Percentiles rank a stretch among this genome's conserved stretches.
phyloP scores from a whole-genome alignment of 2,888 invertebrate genomes.

The Onchidella celtica region DNA sequence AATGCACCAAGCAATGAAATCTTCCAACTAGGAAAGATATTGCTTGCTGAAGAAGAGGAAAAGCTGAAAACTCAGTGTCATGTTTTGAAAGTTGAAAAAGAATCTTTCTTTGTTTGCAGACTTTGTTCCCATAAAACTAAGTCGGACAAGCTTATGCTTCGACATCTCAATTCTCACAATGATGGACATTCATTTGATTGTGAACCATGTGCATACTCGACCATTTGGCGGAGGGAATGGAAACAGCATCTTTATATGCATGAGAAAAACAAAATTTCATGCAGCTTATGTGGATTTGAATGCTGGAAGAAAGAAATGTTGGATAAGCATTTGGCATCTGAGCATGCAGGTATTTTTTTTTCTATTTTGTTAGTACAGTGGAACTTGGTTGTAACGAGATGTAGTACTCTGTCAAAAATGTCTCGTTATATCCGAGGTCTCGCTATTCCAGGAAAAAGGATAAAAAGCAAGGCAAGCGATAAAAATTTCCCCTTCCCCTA shows the following conservation, averaged over 20 bases:
- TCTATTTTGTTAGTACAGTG: too few species aligned
- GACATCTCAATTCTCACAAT: conserved; percentile 42
- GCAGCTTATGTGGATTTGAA: conserved; percentile 38
- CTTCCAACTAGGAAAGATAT: too few species aligned
- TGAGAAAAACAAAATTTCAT: conserved; percentile 24
- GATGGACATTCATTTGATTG: conserved; percentile 45
- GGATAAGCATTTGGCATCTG: conserved; percentile 25
- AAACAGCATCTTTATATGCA: conserved; percentile 38
- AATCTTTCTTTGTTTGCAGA: conserved; percentile 35
- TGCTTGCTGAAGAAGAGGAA: background rate
- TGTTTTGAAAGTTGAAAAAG: conserved; percentile 16
- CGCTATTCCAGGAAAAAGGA: too few species aligned
- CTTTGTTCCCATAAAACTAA: conserved; percentile 42
- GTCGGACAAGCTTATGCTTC: conserved; percentile 44
- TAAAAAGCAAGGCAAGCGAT: too few species aligned
- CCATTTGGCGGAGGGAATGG: conserved; percentile 45
- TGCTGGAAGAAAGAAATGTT: conserved; percentile 29
- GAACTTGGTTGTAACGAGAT: too few species aligned
- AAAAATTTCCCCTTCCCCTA: background rate
- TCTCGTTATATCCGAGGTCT: too few species aligned
- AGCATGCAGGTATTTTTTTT: conserved; percentile 43
- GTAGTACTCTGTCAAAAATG: too few species aligned
- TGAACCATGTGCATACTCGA: conserved; percentile 21
- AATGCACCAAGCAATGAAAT: too few species aligned
- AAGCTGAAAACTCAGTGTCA: conserved; percentile 13